Conservation (phyloP, 2,888 invertebrate genomes). For the Leptopilina drosophilae region DNA sequence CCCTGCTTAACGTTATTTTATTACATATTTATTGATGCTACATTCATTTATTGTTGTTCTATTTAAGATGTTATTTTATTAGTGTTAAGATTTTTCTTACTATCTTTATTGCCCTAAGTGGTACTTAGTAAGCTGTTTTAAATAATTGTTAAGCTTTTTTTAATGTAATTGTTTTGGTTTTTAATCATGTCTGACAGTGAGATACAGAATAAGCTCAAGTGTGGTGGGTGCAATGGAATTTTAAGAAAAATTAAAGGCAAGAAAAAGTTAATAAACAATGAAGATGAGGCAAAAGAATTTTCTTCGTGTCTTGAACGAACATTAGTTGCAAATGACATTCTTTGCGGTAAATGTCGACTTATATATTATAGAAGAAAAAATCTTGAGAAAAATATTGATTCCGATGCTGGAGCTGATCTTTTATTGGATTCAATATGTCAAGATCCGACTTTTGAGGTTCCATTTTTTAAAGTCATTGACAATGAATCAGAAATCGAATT, state of each 20-base stretch:
- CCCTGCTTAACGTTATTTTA: too few relatives aligned
- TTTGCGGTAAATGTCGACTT: neutral
- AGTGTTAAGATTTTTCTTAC: too few relatives aligned
- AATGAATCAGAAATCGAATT: neutral
- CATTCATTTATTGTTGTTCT: too few relatives aligned
- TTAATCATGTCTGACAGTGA: too few relatives aligned
- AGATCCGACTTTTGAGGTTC: neutral
- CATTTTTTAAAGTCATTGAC: neutral
- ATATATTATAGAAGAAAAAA: neutral
- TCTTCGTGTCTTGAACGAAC: neutral
- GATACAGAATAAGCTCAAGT: neutral
- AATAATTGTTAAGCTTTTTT: too few relatives aligned
- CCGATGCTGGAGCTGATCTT: neutral
- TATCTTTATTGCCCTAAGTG: too few relatives aligned
- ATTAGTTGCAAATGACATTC: neutral
- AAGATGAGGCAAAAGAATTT: neutral
- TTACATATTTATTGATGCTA: too few relatives aligned
- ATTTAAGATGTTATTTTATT: too few relatives aligned
- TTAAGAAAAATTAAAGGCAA: slow-evolving; percentile 24
- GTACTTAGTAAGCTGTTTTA: too few relatives aligned
- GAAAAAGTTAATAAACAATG: slow-evolving; percentile 13
- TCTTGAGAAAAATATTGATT: neutral
- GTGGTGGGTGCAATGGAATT: slow-evolving; percentile 2
- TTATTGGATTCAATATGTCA: neutral
- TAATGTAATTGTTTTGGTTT: too few relatives aligned